These are phyloP conservation scores for Capromys pilorides DNA, from an alignment of 2,797 vertebrate genomes.

Conservation along the genomic window DNA sequence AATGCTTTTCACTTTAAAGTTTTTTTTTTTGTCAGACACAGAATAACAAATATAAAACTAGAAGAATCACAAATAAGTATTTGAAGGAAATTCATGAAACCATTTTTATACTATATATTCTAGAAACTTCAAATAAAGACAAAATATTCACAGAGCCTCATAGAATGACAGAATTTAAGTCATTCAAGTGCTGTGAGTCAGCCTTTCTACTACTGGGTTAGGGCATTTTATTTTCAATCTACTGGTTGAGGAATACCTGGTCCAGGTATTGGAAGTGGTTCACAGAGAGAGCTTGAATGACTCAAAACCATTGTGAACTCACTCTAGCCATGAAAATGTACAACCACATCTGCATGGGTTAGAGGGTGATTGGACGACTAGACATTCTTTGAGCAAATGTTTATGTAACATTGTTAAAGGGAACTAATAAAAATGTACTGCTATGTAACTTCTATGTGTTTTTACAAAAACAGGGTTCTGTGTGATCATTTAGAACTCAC, in stretches of 20 bases:
- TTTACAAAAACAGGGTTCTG: neutral
- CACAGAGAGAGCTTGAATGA: neutral
- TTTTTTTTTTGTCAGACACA: neutral
- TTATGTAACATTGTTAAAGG: neutral
- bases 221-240: neutral
- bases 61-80: neutral
- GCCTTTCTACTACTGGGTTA: neutral
- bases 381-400: neutral
- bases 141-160: neutral
- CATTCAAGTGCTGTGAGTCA: neutral
- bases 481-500: neutral
- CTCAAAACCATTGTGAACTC: neutral
- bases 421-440: neutral
- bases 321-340: neutral
- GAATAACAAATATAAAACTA: neutral
- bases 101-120: neutral
- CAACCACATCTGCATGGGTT: neutral
- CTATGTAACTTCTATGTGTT: neutral
- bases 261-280: neutral
- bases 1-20: neutral
- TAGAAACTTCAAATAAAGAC: neutral
- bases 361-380: neutral
- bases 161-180: neutral
- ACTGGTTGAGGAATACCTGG: neutral
- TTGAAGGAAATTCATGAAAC: neutral